Evolutionary conservation across 2,113 vertebrate genomes (phyloP), one percentile per base, ranked within the genome.

Genomic region (Silurus meridionalis): DNA sequence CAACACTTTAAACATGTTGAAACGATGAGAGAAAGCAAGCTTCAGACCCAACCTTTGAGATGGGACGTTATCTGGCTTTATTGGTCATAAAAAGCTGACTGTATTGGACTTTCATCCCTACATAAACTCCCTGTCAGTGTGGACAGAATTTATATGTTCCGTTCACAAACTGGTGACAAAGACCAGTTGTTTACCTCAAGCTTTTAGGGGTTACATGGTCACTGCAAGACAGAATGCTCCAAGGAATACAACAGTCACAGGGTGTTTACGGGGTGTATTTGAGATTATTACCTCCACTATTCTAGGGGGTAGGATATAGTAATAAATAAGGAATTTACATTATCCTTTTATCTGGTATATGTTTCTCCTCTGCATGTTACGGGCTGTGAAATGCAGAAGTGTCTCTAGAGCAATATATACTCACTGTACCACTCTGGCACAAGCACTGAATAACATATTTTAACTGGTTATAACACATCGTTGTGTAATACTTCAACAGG

Each of bases 101-200:
- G 15, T 25, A 7, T 72, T 93, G 93, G 94, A 95, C 94, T 94
- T 95, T 94, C 53, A 63, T 92, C 93, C 74, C 23, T 64, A 90
- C 92, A 94, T 93, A 93, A 83, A 83, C 11, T 67, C 21, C 37
- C 4, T 8, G 15, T 66, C 71, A 67, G 28, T 61, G 17, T 21
- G 14, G 9, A 57, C 9, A n/a, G 28, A 28, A 50, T 78, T 83
- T 57, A 23, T 83, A 28, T 78, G 71, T 46, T 55, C 46, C 46
- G 37, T 57, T 69, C 53, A 78, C 74, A 83, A 86, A 86, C 63
- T 28, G 25, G 64, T 21, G 25, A 50, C 28, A 61, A 10, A 61
- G 21, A 64, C 10, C 69, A 46, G 11, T 11, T 78, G 52, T 84
- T 85, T 19, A 21, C 25, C 2, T 50, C 21, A 15, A 58, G 15